Conservation (phyloP, 2,113 vertebrate species). For the Neotragus moschatus region DNA sequence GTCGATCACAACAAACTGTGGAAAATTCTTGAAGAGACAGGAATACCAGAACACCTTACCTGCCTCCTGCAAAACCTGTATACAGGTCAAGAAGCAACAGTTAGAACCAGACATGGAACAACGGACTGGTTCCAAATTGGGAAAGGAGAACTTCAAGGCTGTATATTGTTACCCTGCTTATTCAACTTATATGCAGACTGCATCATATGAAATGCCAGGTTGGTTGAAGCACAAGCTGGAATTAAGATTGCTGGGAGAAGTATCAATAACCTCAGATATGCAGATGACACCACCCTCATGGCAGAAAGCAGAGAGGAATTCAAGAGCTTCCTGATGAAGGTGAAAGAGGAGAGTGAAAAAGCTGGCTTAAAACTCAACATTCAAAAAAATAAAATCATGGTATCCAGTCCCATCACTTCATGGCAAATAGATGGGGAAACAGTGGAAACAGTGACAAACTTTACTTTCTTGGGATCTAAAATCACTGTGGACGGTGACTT, state of each 20-base stretch:
- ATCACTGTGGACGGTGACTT: neutral
- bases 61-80: neutral
- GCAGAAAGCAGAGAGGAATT: neutral
- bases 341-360: neutral
- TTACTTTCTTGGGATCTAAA: neutral
- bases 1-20: neutral
- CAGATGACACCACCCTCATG: neutral
- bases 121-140: neutral
- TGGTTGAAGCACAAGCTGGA: neutral
- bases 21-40: neutral
- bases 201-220: neutral
- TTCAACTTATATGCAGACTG: neutral
- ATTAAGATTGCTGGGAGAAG: neutral
- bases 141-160: neutral
- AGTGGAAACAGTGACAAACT: neutral
- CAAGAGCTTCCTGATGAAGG: neutral
- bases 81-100: neutral
- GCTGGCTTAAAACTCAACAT: neutral
- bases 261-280: neutral
- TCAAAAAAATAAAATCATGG: neutral
- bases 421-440: neutral
- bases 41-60: neutral
- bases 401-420: neutral
- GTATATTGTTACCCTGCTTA: neutral
- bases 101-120: neutral